These are phyloP conservation scores for Polietes domitor DNA, from an alignment of 2,888 invertebrate genomes.

Conservation along the genomic window DNA sequence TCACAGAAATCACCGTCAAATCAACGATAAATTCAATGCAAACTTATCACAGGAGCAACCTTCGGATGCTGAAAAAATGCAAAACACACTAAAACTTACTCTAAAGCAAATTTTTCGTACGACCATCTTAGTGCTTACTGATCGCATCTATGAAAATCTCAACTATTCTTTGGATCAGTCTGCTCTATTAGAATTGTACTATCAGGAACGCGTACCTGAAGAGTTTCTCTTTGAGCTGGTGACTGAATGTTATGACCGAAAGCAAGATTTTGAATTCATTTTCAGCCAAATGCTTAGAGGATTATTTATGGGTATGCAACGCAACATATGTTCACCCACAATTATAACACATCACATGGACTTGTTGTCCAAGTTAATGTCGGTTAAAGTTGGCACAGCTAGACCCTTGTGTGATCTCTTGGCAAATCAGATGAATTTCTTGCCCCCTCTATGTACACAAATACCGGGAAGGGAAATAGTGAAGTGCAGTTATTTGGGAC, in stretches of 20 bases:
- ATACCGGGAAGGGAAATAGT: conserved; percentile 93
- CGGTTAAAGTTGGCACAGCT: conserved; percentile 87
- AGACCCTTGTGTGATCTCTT: conserved; percentile 89
- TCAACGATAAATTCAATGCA: conserved; percentile 54
- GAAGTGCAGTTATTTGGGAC: conserved; percentile 92
- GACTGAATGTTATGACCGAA: conserved; percentile 81
- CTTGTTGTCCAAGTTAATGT: conserved; percentile 90
- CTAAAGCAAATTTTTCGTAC: conserved; percentile 73
- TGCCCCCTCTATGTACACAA: conserved; percentile 87
- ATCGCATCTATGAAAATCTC: conserved; percentile 76
- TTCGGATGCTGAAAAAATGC: conserved; percentile 56
- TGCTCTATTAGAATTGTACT: conserved; percentile 83
- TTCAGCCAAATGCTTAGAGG: conserved; percentile 78
- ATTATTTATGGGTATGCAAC: conserved; percentile 80
- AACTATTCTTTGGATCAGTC: conserved; percentile 80
- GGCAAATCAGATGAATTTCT: conserved; percentile 86
- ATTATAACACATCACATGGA: conserved; percentile 86
- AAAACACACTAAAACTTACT: conserved; percentile 65
- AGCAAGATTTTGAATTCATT: conserved; percentile 75
- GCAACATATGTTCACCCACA: conserved; percentile 77
- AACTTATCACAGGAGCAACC: conserved; percentile 48
- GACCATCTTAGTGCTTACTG: conserved; percentile 74
- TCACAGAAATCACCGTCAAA: conserved; percentile 73
- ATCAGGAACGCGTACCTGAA: conserved; percentile 84
- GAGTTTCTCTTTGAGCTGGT: conserved; percentile 85